Evolutionary conservation across 2,888 invertebrate genomes (phyloP), one percentile per base, ranked within the genome.

Genomic region (Phorcus lineatus): DNA sequence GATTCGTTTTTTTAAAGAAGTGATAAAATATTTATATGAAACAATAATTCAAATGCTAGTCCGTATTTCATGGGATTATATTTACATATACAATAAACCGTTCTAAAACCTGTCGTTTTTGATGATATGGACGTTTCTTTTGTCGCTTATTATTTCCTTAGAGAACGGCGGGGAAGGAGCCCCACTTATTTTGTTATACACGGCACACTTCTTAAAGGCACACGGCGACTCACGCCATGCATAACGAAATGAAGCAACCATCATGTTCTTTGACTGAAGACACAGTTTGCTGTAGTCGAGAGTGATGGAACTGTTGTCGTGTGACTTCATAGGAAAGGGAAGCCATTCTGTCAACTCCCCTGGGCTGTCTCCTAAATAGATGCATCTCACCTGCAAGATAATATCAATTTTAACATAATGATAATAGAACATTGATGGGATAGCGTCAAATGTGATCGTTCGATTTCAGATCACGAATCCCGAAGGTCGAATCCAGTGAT

Each of bases 191-290:
- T 88, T 86, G 24, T 83, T 84, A 74, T 90, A 89, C 7, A 89
- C 85, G 7, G 89, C 86, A 81, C 89, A 89, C 52, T 81, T 82
- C 78, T 88, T 88, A 78, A 88, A 86, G 0, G 74, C 67, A 79
- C 89, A 89, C 4, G 90, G 89, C n/a, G 89, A 87, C 76, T 88
- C 88, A 40, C 86, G 67, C 90, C 89, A 89, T 0, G 84, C 83
- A 70, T 89, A 89, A 11, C 90, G 84, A 0, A 88, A 24, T 0
- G 87, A 88, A 28, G 36, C 17, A 3, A 67, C 74, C 31, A 70
- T 36, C 16, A 70, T 53, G 52, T 79, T n/a, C 28, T 52, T 79
- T 31, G 70, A 19, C n/a, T 36, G 53, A 31, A 53, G 22, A 24
- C 78, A 79, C 13, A 53, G 19, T 36, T 55, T 36, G 22, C 62